These are phyloP conservation scores for Pinna nobilis DNA, from an alignment of 1,140 invertebrate genomes.

Conservation along the genomic window DNA sequence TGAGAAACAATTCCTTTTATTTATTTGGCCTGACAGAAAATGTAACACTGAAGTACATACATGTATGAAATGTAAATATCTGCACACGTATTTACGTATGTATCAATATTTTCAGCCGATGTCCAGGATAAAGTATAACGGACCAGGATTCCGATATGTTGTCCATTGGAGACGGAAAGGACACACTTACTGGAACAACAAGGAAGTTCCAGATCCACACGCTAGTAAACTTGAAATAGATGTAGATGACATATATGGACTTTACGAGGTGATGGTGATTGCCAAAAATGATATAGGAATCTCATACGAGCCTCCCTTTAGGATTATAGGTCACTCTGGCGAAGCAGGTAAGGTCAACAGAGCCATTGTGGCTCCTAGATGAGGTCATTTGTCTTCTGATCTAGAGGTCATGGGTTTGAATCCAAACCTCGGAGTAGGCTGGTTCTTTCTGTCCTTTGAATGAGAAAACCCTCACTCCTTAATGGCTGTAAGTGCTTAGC, in stretches of 20 bases:
- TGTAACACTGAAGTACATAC: too few species aligned
- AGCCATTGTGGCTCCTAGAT: too few species aligned
- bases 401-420: too few species aligned
- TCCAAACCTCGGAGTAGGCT: too few species aligned
- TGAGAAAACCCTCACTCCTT: too few species aligned
- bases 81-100: too few species aligned
- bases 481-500: too few species aligned
- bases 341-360: slow-evolving; percentile 87
- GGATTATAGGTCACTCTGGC: slow-evolving; percentile 93
- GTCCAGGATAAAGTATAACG: slow-evolving; percentile 97
- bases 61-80: too few species aligned
- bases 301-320: slow-evolving; percentile 84
- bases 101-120: slow-evolving; percentile 91
- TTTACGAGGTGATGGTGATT: slow-evolving; percentile 92
- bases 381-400: too few species aligned
- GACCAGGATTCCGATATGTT: slow-evolving; percentile 92
- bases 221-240: slow-evolving; percentile 56
- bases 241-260: slow-evolving; percentile 88
- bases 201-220: slow-evolving; percentile 77
- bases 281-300: slow-evolving; percentile 94
- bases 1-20: too few species aligned
- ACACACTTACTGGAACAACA: slow-evolving; percentile 62
- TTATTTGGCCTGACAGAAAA: too few species aligned
- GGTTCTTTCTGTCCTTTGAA: too few species aligned
- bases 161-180: slow-evolving; percentile 81